Conservation (phyloP, 2,113 vertebrate species). For the Agapornis roseicollis region DNA sequence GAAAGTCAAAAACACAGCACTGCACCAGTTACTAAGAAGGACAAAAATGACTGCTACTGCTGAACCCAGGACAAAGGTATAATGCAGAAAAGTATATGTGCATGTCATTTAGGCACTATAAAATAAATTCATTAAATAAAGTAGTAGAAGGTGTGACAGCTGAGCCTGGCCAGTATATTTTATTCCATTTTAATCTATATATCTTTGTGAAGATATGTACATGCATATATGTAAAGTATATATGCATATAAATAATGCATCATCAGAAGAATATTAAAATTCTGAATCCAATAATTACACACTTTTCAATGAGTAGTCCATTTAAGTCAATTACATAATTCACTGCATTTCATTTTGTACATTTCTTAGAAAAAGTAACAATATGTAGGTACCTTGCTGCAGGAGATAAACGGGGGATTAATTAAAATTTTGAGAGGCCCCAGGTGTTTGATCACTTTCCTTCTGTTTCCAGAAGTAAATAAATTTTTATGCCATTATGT, state of each 20-base stretch:
- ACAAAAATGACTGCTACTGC: too few relatives aligned
- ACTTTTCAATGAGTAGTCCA: background rate
- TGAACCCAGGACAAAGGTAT: too few relatives aligned
- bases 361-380: background rate
- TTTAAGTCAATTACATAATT: background rate
- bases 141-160: background rate
- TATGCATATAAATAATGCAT: background rate
- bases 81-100: background rate
- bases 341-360: fast-evolving
- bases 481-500: background rate
- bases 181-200: background rate
- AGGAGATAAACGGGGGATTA: background rate
- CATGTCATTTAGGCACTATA: background rate
- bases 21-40: too few relatives aligned
- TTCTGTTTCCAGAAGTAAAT: background rate
- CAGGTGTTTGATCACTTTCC: background rate
- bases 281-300: background rate
- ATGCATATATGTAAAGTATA: too few relatives aligned
- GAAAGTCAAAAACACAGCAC: too few relatives aligned
- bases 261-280: background rate
- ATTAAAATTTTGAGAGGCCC: background rate
- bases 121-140: background rate
- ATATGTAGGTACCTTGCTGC: background rate
- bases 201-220: background rate
- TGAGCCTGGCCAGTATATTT: background rate